These are phyloP conservation scores for Penaeus chinensis DNA, from an alignment of 1,140 invertebrate genomes.

Conservation along the genomic window DNA sequence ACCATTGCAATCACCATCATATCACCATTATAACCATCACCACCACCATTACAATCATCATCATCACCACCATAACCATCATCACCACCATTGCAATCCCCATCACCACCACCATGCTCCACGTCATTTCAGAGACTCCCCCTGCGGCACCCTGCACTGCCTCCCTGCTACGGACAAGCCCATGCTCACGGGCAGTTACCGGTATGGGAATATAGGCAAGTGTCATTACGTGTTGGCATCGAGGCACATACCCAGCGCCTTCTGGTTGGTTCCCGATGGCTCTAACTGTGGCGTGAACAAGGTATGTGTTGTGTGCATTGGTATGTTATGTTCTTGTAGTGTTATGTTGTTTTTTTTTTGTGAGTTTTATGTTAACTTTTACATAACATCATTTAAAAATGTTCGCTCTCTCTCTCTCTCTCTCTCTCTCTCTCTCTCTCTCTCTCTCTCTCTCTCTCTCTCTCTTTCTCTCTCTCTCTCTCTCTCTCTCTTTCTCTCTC, in stretches of 20 bases:
- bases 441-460: neutral
- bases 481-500: neutral
- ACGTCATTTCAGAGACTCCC: neutral
- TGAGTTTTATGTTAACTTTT: too few species aligned
- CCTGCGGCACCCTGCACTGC: conserved; percentile 43
- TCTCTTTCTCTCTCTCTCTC: neutral
- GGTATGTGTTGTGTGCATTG: too few species aligned
- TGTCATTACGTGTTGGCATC: conserved; percentile 71
- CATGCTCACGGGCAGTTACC: neutral
- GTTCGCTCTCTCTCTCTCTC: neutral
- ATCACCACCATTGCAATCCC: neutral
- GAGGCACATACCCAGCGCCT: conserved; percentile 67
- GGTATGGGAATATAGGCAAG: neutral
- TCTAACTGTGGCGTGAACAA: too few species aligned
- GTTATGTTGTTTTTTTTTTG: too few species aligned
- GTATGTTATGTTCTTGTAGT: too few species aligned
- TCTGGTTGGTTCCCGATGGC: too few species aligned
- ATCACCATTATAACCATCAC: too few species aligned
- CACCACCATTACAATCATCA: too few species aligned
- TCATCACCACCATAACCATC: neutral
- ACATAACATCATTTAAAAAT: too few species aligned
- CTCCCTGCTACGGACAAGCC: neutral
- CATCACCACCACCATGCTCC: neutral
- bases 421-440: neutral
- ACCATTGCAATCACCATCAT: too few species aligned